Evolutionary conservation across 2,797 vertebrate genomes (phyloP), one percentile per base, ranked within the genome.

Genomic region (Phoxinus dragarum): DNA sequence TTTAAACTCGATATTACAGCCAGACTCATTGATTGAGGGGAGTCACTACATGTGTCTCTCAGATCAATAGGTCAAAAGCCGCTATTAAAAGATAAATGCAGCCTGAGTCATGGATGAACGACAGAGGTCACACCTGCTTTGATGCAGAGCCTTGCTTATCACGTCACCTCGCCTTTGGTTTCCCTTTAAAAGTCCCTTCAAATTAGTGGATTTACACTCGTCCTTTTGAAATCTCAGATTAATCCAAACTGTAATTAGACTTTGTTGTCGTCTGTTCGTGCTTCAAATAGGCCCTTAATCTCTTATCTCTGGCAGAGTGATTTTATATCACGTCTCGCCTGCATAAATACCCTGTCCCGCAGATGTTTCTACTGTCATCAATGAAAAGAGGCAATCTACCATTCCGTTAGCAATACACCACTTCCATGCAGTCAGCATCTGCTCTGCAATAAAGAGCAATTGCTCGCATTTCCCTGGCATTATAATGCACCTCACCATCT

Each of bases 401-500:
- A 92, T 88, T 90, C 90, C 93, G 93, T 94, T 94, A 89, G 87
- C 90, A 94, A 94, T 94, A 92, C 89, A 94, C 88, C 90, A 89
- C 90, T 83, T 90, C 88, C 86, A 93, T 93, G 90, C 90, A 91
- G 88, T 92, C 91, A 92, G 90, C 94, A 95, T 95, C 93, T 95
- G 94, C 91, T 91, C 88, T 89, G 91, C 91, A 90, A 92, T 94
- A 93, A 93, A 94, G 92, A 94, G 85, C 93, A 92, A 94, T 94
- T 92, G 91, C 90, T 92, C 87, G 90, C 88, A 90, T 93, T 94
- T 92, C 76, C 86, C 80, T 86, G 88, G 90, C 91, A 92, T 92
- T 89, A 92, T 92, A 92, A 94, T 93, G 91, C 81, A 90, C 89
- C 82, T 86, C 89, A 75, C 93, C 94, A 94, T 94, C 93, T 94